phyloP scores from a whole-genome alignment of 2,797 vertebrate species.

The Enteromius anoplus region DNA sequence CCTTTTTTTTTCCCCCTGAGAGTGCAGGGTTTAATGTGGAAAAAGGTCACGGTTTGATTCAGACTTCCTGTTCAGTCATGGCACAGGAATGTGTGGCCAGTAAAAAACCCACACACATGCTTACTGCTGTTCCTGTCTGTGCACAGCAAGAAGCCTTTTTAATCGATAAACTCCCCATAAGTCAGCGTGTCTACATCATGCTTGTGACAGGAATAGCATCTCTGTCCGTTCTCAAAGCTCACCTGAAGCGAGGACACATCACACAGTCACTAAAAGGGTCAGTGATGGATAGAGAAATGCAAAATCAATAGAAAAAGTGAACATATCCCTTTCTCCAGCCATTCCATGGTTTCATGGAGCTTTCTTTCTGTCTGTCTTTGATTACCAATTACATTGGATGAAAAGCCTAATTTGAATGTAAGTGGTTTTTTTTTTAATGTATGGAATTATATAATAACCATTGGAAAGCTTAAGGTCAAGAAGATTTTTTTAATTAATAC shows the following conservation, averaged over 20 bases:
- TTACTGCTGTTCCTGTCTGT: not conserved
- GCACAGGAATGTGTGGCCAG: not conserved
- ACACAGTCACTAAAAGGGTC: not conserved
- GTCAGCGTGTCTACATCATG: slow-evolving; percentile 39
- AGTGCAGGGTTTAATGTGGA: not conserved
- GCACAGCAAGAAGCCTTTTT: slow-evolving; percentile 23
- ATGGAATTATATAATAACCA: not conserved
- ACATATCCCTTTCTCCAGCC: not conserved
- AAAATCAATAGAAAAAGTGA: slow-evolving; percentile 48
- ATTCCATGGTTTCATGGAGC: not conserved
- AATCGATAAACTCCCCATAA: slow-evolving; percentile 43
- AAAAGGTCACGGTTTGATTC: not conserved
- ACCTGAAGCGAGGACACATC: slow-evolving; percentile 6
- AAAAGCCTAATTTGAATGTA: not conserved
- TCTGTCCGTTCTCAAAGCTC: not conserved
- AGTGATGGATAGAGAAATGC: slow-evolving; percentile 30
- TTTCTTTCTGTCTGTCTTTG: not conserved
- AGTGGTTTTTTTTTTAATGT: not conserved
- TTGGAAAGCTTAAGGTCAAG: not conserved
- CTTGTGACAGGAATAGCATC: slow-evolving; percentile 39
- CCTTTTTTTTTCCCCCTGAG: not conserved
- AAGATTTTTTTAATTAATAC: not conserved
- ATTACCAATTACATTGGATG: not conserved
- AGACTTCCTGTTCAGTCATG: not conserved
- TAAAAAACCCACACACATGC: not conserved